Base-by-base conservation (phyloP, 2,888 invertebrate genomes). In the Monochamus alternatus region DNA sequence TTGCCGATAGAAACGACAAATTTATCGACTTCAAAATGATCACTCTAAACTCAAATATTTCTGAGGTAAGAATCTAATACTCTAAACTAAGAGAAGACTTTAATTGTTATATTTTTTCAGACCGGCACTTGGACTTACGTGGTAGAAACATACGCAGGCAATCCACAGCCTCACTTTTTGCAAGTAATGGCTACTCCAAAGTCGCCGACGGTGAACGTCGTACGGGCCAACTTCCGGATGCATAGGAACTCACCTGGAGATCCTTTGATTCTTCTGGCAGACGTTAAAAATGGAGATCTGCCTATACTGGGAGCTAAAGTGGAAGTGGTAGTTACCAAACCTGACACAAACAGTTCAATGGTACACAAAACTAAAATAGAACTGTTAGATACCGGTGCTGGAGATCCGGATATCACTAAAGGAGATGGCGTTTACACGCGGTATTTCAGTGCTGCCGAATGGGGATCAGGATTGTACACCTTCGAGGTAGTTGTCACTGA, bases 401-500 rank as follows among this genome's bases (percentile, higher is more conserved):
- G 92, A 77, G 93, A 93, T 87, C 92, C 93, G 0, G 94, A 94
- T 85, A 89, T 93, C 38, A 91, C 91, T 31, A 90, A 90, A 85
- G 91, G 91, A 0, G 94, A 94, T 86, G 93, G 94, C 0, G 89
- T 93, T 10, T 94, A 94, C 84, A 91, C 93, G 0, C 89, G 92
- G 62, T 93, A 92, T 84, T 91, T 92, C 80, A 90, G 89, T 77
- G 90, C 91, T n/a, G 87, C 88, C 5, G 86, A 87, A 31, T 87
- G 88, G 64, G 89, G 90, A 51, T 87, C 89, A 1, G 91, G 91
- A 14, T 83, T 88, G 51, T 91, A 91, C 82, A 90, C 89, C 4
- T 91, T 91, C 79, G 90, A 91, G 81, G 89, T 90, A 9, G 86
- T 86, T 1, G 90, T 90, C 0, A 89, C 88, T 58, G 91, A 91